Evolutionary conservation across 2,797 vertebrate genomes (phyloP).

Genomic region (Microctenopoma stevenorrisi): DNA sequence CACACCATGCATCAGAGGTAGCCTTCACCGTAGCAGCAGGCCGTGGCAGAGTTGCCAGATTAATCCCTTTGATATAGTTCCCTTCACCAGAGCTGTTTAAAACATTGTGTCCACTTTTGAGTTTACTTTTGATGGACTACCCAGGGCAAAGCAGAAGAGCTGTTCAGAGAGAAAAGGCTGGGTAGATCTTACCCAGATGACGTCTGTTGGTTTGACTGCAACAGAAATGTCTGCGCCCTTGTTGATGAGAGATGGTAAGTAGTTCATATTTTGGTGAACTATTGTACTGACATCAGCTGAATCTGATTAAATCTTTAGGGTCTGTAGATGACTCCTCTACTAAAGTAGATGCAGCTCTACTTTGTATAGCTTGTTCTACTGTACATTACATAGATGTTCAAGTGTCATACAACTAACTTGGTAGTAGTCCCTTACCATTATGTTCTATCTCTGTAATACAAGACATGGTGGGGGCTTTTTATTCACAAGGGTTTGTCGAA

Average conservation of each 20-base stretch:
- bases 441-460: slow-evolving; percentile 30
- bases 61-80: slow-evolving; percentile 6
- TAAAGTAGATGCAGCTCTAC: too few species aligned
- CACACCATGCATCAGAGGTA: neutral
- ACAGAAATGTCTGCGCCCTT: too few species aligned
- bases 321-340: too few species aligned
- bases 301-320: too few species aligned
- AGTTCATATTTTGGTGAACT: too few species aligned
- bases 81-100: slow-evolving; percentile 11
- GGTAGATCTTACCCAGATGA: too few species aligned
- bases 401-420: slow-evolving; percentile 25
- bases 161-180: neutral
- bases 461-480: slow-evolving; percentile 18
- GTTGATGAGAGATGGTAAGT: too few species aligned
- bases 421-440: slow-evolving; percentile 17
- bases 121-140: slow-evolving; percentile 10
- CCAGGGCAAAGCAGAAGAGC: neutral
- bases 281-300: too few species aligned
- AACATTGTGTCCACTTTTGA: slow-evolving; percentile 2
- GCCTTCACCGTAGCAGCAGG: slow-evolving; percentile 20
- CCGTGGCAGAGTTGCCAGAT: slow-evolving; percentile 20
- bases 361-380: neutral
- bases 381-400: slow-evolving; percentile 13
- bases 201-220: too few species aligned
- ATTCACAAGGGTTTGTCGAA: slow-evolving; percentile 27